These are phyloP conservation scores for Chloebia gouldiae DNA, from an alignment of 2,113 vertebrate genomes.

Conservation along the genomic window DNA sequence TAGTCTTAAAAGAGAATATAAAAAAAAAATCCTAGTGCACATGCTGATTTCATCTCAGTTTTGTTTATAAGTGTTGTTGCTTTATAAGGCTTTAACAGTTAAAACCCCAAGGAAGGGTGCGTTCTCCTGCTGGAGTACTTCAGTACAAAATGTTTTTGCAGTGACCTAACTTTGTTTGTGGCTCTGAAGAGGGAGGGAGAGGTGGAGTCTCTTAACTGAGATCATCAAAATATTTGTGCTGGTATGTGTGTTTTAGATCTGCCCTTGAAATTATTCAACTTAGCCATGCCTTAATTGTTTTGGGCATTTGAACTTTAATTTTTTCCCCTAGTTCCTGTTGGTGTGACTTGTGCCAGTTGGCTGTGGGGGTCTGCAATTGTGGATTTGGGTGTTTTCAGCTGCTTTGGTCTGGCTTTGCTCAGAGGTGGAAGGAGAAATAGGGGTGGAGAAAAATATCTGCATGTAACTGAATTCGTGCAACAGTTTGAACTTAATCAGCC, in stretches of 20 bases:
- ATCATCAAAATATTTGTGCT: conserved; percentile 52
- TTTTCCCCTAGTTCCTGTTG: not conserved
- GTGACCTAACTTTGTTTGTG: conserved; percentile 49
- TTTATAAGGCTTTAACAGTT: not conserved
- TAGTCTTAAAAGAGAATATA: not conserved
- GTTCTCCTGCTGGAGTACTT: conserved; percentile 3
- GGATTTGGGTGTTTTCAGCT: not conserved
- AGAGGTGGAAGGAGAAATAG: not conserved
- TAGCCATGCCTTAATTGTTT: conserved; percentile 12
- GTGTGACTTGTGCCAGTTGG: not conserved
- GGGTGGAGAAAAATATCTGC: conserved; percentile 1
- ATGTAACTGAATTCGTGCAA: not conserved
- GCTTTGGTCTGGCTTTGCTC: not conserved
- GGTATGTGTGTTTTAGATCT: not conserved
- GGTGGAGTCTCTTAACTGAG: conserved; percentile 45
- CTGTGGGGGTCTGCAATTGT: not conserved
- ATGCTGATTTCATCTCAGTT: not conserved
- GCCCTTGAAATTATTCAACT: conserved; percentile 3
- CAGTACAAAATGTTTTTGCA: conserved; percentile 53
- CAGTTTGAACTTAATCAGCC: not conserved
- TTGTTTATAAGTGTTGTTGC: not conserved
- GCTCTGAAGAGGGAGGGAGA: conserved; percentile 24
- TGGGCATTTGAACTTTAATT: not conserved
- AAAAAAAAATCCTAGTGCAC: not conserved
- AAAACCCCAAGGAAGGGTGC: not conserved